Conservation (phyloP, 1,140 invertebrate species). For the Pissodes strobi region DNA sequence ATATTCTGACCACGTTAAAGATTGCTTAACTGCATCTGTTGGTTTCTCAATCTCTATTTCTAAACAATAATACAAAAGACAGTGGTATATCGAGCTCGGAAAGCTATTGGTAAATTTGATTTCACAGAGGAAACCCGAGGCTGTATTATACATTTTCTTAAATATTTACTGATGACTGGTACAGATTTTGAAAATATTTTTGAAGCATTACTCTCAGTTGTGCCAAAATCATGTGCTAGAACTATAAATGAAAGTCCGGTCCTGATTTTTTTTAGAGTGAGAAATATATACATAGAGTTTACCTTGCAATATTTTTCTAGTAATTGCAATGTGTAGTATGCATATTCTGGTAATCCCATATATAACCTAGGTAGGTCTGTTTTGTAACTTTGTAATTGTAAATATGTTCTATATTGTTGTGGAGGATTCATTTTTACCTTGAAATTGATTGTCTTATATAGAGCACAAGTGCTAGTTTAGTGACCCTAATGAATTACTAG, state of each 20-base stretch:
- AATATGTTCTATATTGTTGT: too few relatives aligned
- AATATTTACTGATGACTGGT: constrained; percentile 16
- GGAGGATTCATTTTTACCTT: too few relatives aligned
- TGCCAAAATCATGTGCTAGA: constrained; percentile 30
- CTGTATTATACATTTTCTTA: constrained; percentile 12
- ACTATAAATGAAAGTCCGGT: constrained; percentile 9
- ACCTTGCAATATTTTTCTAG: constrained; percentile 17
- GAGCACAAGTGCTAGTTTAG: too few relatives aligned
- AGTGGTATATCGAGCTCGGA: constrained; percentile 37
- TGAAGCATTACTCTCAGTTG: too few relatives aligned
- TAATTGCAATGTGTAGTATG: too few relatives aligned
- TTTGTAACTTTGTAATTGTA: constrained; percentile 13
- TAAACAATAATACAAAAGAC: constrained; percentile 44
- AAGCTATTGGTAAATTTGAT: constrained; percentile 35
- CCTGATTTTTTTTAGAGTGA: constrained; percentile 32
- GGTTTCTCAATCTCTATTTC: constrained; percentile 53
- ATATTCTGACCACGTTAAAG: constrained; percentile 52
- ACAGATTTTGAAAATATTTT: constrained; percentile 34
- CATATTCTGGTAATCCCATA: constrained; percentile 17
- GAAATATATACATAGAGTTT: constrained; percentile 22
- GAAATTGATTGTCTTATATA: too few relatives aligned
- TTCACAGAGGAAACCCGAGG: constrained; percentile 15
- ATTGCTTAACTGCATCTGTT: constrained; percentile 29
- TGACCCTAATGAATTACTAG: too few relatives aligned
- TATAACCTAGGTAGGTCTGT: constrained; percentile 24